Evolutionary conservation across 2,888 invertebrate species (phyloP).

Genomic region (Apotomis capreana): DNA sequence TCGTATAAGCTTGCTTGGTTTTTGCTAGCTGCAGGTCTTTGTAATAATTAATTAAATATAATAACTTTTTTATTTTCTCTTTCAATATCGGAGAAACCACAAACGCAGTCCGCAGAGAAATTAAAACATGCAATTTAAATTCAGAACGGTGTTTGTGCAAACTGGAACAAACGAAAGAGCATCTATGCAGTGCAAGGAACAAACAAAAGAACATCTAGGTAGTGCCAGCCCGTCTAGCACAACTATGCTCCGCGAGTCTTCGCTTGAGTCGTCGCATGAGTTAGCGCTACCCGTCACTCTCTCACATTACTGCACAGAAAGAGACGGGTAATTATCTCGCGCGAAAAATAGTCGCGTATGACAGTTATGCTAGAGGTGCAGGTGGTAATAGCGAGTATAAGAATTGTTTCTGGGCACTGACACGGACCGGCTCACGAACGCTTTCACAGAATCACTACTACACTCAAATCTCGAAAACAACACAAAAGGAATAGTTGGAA

Average conservation of each 20-base stretch:
- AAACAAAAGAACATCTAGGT: constrained; percentile 31
- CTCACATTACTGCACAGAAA: too few relatives aligned
- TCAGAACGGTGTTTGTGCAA: constrained; percentile 10
- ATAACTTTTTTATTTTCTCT: neutral
- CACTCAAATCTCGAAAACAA: too few relatives aligned
- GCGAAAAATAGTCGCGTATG: too few relatives aligned
- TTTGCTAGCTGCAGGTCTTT: neutral
- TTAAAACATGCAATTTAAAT: constrained; percentile 28
- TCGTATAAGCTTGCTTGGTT: neutral
- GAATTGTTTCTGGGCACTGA: constrained; percentile 15
- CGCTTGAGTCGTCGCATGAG: too few relatives aligned
- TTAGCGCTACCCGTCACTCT: too few relatives aligned
- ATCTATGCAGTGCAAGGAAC: constrained; percentile 6
- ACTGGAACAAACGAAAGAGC: constrained; percentile 28
- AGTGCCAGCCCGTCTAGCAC: neutral
- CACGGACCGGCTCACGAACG: constrained; percentile 1
- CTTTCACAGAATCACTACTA: neutral
- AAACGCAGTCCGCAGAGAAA: neutral
- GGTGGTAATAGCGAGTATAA: constrained; percentile 9
- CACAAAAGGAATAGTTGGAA: too few relatives aligned
- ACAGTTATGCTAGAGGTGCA: too few relatives aligned
- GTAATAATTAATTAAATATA: neutral
- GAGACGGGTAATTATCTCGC: too few relatives aligned
- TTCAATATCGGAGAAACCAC: neutral
- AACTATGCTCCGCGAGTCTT: too few relatives aligned